Base-by-base conservation (phyloP, 2,113 vertebrate species). In the Puffinus mauretanicus region DNA sequence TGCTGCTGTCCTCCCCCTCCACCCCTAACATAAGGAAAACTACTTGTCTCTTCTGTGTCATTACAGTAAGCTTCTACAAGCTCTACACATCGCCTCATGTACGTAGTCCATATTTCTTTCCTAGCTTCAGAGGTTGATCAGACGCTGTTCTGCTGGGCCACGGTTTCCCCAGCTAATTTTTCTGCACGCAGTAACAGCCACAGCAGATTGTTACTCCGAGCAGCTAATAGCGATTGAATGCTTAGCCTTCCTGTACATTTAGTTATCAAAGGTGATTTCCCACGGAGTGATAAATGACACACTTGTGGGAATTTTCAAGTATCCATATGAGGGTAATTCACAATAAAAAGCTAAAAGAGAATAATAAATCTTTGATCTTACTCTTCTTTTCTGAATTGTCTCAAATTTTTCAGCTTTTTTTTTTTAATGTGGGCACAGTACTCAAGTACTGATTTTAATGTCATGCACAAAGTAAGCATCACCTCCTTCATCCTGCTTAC, bases 71-170 rank as follows among this genome's bases (percentile, higher is more conserved):
- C 22, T 70, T 27, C 64, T 32, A 24, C 47, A 46, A 38, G 44
- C 66, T 46, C 20, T n/a, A 14, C 5, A 0, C 25, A 1, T 24
- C 3, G 1, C 24, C 64, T 16, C 0, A 10, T 17, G 13, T 11
- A 5, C 2, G 0, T 8, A 29, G 61, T 49, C 64, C 25, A 57
- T 9, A 0, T 49, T 60, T 47, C 13, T 44, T 42, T 13, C 24
- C 32, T 40, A 7, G 32, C 40, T 26, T 16, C 30, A 22, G 70
- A 69, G 46, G 24, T 11, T 42, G 67, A 19, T 47, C 26, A 8
- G 89, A n/a, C 30, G 57, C 46, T 42, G 30, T 17, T 64, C 34
- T 69, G 27, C 5, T 34, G 82, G 46, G 82, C 47, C 13, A 4
- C 51, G 3, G 46, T 17, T 65, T 61, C 54, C 72, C n/a, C 40